These are phyloP conservation scores for Graptemys geographica DNA, from an alignment of 2,797 vertebrate genomes.

Conservation along the genomic window DNA sequence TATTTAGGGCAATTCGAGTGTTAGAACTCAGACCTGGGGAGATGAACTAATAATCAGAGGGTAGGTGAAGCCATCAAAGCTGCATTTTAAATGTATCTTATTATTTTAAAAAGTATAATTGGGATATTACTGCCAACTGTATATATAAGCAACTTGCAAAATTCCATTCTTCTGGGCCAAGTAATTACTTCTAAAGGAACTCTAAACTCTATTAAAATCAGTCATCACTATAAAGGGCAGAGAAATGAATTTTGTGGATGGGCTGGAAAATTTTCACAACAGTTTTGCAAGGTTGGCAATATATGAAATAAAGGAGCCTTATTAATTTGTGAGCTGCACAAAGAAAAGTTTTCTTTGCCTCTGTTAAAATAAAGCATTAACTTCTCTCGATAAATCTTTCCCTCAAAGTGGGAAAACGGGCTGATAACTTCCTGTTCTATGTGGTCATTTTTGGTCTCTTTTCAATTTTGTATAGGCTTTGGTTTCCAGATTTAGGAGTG, in stretches of 20 bases:
- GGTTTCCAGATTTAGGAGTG: not conserved
- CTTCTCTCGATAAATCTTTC: not conserved
- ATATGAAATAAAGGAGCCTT: not conserved
- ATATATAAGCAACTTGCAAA: not conserved
- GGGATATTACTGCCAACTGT: not conserved
- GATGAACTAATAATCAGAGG: not conserved
- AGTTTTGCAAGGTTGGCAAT: not conserved
- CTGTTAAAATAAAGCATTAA: not conserved
- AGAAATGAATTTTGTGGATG: no score
- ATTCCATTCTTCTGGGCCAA: not conserved
- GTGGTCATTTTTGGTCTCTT: not conserved
- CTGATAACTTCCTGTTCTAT: not conserved
- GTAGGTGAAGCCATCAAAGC: fast-evolving
- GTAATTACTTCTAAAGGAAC: not conserved
- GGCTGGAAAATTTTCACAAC: not conserved
- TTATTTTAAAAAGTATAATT: not conserved
- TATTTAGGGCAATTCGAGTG: not conserved
- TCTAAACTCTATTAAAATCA: no score
- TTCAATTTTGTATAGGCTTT: not conserved
- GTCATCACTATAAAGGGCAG: no score
- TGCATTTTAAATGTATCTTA: not conserved
- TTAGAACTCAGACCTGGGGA: not conserved
- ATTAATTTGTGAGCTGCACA: not conserved
- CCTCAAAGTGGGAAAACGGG: not conserved
- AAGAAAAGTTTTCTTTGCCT: not conserved